phyloP scores from a whole-genome alignment of 2,797 vertebrate genomes.

The Furcifer pardalis region DNA sequence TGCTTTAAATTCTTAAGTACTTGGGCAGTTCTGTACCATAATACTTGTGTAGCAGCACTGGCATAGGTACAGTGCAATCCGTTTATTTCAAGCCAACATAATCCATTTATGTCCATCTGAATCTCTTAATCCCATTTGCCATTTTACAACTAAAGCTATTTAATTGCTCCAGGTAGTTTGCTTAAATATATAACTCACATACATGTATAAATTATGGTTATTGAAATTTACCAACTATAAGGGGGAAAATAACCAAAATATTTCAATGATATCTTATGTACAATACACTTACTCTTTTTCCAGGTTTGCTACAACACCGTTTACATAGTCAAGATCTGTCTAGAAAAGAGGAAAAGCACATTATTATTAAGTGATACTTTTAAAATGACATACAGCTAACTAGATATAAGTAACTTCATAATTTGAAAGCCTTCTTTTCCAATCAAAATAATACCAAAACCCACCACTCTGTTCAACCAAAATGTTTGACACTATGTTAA shows the following conservation, averaged over 20 bases:
- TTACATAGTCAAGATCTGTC: constrained; percentile 93
- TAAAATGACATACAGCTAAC: background rate
- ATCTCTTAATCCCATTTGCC: constrained; percentile 41
- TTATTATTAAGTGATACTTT: constrained; percentile 10
- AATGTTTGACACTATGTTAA: background rate
- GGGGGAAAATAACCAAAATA: background rate
- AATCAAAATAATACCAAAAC: background rate
- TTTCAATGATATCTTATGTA: constrained; percentile 28
- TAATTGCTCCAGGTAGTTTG: constrained; percentile 10
- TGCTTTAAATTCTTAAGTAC: background rate
- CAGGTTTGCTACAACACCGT: constrained; percentile 87
- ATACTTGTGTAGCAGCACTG: constrained; percentile 9
- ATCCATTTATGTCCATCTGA: constrained; percentile 28
- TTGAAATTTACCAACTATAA: constrained; percentile 11
- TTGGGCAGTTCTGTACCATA: background rate
- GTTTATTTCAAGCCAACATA: constrained; percentile 35
- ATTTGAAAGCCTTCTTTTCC: background rate
- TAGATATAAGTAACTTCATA: background rate
- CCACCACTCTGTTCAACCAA: background rate
- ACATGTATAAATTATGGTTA: constrained; percentile 2
- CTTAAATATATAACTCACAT: background rate
- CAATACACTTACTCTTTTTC: constrained; percentile 91
- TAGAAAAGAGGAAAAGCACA: constrained; percentile 65
- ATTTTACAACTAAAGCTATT: constrained; percentile 38
- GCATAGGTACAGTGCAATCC: constrained; percentile 31